Percentiles rank a stretch among this genome's conserved stretches.
Evolutionary conservation across 2,113 vertebrate genomes (phyloP).

Genomic region (Chrysochloris asiatica): DNA sequence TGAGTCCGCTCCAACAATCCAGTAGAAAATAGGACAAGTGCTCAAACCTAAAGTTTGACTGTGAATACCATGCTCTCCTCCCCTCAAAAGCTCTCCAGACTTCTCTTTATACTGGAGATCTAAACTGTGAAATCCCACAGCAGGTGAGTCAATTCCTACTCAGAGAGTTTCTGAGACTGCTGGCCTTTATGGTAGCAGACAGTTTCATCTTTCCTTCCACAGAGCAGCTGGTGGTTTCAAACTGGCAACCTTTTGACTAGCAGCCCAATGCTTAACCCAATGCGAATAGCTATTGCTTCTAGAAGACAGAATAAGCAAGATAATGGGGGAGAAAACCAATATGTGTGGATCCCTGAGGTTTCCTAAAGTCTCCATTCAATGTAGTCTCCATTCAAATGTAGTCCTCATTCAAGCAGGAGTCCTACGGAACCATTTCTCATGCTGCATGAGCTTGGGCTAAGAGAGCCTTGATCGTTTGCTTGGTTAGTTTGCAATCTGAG

Average conservation of each 20-base stretch:
- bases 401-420: neutral
- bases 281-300: conserved; percentile 10
- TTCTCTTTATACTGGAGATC: neutral
- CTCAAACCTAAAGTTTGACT: neutral
- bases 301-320: neutral
- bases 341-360: neutral
- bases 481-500: neutral
- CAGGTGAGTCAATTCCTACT: no score
- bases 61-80: neutral
- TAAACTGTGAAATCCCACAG: neutral
- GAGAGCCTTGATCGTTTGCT: neutral
- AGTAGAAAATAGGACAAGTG: neutral
- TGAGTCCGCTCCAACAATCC: neutral
- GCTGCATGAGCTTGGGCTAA: neutral
- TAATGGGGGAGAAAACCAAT: neutral
- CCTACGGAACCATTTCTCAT: neutral
- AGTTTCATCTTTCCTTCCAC: no score
- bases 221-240: no score
- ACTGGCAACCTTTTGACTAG: no score
- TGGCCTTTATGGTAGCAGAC: no score
- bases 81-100: neutral
- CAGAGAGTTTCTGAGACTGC: no score
- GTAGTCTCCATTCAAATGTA: neutral
- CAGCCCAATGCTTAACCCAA: no score
- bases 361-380: neutral